A percentile compares a stretch with the other conserved stretches of the same genome.
phyloP scores from a whole-genome alignment of 1,140 invertebrate species.

The Drosophila ficusphila region DNA sequence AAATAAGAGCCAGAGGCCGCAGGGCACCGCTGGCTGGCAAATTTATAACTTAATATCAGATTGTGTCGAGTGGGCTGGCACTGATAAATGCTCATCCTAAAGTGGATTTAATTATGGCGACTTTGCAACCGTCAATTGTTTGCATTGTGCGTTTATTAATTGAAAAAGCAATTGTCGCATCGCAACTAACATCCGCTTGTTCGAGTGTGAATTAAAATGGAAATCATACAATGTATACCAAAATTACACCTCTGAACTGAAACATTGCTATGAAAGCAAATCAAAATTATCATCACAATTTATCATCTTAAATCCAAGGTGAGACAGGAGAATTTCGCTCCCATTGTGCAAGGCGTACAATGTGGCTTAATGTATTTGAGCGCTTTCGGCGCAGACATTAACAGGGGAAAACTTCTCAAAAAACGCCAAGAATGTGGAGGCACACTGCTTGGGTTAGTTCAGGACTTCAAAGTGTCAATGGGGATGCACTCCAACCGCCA shows the following conservation, averaged over 20 bases:
- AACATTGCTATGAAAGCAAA: no score
- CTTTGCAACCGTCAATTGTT: background rate
- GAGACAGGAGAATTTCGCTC: background rate
- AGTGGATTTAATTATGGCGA: slow-evolving; percentile 14
- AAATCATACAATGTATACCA: no score
- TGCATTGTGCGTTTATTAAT: background rate
- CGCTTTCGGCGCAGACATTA: slow-evolving; percentile 58
- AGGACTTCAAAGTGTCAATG: slow-evolving; percentile 22
- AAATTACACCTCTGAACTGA: no score
- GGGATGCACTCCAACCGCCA: slow-evolving; percentile 13
- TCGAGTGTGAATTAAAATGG: background rate
- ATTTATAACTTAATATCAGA: slow-evolving; percentile 63
- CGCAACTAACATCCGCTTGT: background rate
- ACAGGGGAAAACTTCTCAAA: slow-evolving; percentile 1
- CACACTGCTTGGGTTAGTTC: slow-evolving; percentile 16
- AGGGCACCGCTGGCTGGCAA: slow-evolving; percentile 27
- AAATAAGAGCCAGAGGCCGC: slow-evolving; percentile 24
- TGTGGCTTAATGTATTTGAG: slow-evolving; percentile 69
- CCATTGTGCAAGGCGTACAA: slow-evolving; percentile 23
- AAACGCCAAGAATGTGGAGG: slow-evolving; percentile 16
- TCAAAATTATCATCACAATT: background rate
- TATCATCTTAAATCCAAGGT: background rate
- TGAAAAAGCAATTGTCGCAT: background rate
- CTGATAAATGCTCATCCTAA: background rate
- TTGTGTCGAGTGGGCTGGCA: slow-evolving; percentile 23